Conservation (phyloP, 2,113 vertebrate genomes). For the Phylloscopus trochilus region DNA sequence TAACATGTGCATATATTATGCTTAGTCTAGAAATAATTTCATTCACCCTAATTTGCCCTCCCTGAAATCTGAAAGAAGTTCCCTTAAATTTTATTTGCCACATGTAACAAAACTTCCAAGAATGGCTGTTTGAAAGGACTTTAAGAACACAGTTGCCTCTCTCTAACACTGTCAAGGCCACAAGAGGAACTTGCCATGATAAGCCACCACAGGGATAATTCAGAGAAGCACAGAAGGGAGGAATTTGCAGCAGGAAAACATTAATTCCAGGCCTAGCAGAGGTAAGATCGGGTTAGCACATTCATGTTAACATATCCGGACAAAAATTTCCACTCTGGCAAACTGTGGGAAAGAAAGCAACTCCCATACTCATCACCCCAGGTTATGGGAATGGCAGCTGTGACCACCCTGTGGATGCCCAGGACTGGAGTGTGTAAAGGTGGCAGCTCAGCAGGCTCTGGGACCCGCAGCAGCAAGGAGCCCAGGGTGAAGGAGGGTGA, state of each 20-base stretch:
- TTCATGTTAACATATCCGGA: fast-evolving
- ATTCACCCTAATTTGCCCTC: neutral
- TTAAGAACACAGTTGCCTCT: neutral
- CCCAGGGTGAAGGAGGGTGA: neutral
- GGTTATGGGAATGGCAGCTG: neutral
- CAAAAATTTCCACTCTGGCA: neutral
- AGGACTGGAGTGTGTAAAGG: neutral
- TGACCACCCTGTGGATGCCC: neutral
- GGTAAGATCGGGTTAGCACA: fast-evolving
- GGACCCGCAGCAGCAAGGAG: neutral
- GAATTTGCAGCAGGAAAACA: neutral
- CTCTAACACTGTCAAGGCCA: neutral
- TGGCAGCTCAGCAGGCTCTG: no score
- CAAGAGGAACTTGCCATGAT: neutral
- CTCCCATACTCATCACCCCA: neutral
- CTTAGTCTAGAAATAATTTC: neutral
- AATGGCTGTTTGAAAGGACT: neutral
- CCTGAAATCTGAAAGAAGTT: neutral
- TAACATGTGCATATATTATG: neutral
- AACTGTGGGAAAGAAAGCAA: neutral
- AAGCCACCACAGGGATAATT: neutral
- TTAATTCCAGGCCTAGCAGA: neutral
- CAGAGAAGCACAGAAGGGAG: neutral
- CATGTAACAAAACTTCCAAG: neutral
- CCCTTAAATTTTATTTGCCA: neutral